A percentile compares a stretch with the other conserved stretches of the same genome.
Evolutionary conservation across 2,113 vertebrate genomes (phyloP).

Genomic region (Nesoenas mayeri): DNA sequence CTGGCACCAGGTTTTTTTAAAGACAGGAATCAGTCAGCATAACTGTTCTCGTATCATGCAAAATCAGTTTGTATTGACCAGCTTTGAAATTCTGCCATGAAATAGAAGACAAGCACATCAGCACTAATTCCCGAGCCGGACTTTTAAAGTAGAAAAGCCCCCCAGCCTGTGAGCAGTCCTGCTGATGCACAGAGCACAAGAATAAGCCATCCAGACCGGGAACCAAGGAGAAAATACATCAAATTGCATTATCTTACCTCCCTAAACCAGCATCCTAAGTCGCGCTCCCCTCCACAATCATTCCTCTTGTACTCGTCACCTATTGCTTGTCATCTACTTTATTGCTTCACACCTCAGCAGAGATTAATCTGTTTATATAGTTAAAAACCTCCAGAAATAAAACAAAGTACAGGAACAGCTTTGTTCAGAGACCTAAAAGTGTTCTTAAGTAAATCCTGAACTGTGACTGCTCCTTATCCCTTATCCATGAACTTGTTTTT

Average conservation of each 20-base stretch:
- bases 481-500: neutral
- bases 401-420: neutral
- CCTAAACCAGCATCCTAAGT: neutral
- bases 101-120: neutral
- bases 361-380: neutral
- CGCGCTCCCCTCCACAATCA: neutral
- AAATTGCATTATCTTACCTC: neutral
- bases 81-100: neutral
- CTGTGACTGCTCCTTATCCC: neutral
- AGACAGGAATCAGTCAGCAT: neutral
- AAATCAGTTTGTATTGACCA: neutral
- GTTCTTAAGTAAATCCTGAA: neutral
- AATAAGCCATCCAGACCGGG: neutral
- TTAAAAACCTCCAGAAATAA: neutral
- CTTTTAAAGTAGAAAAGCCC: neutral
- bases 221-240: neutral
- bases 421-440: neutral
- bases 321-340: neutral
- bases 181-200: neutral
- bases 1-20: neutral
- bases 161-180: neutral
- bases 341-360: neutral
- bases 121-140: neutral
- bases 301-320: neutral
- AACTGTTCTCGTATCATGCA: neutral